A percentile compares a stretch with the other conserved stretches of the same genome.
Conservation (phyloP, 2,113 vertebrate species). For the Brienomyrus longianalis region DNA sequence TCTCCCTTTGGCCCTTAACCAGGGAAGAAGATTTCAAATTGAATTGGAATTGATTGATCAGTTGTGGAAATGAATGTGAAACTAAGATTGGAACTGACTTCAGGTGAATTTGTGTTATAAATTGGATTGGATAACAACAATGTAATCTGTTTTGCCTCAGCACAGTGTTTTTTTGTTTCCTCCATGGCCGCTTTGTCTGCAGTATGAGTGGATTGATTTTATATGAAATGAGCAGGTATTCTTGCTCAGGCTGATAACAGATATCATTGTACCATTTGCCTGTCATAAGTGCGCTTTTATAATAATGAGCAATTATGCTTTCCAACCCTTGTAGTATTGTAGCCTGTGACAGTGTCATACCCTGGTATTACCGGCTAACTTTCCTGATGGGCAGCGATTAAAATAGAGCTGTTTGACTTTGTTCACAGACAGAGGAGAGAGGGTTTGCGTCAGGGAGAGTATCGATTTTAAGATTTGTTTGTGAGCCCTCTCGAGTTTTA, state of each 20-base stretch:
- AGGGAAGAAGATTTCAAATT: conserved; percentile 6
- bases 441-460: conserved; percentile 3
- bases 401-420: background rate
- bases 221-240: background rate
- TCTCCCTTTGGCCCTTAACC: conserved; percentile 10
- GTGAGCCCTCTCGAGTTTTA: conserved; percentile 21
- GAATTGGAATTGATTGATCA: conserved; percentile 23
- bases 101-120: conserved; percentile 7
- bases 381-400: background rate
- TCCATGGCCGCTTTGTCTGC: background rate
- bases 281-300: background rate
- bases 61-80: conserved; percentile 14
- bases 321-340: background rate
- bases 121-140: background rate
- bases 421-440: conserved; percentile 10
- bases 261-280: background rate
- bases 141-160: background rate
- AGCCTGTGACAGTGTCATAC: background rate
- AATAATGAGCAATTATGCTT: background rate
- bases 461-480: conserved; percentile 25
- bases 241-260: background rate
- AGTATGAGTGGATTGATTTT: background rate
- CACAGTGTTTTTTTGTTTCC: background rate
- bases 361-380: background rate
- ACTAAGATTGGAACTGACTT: conserved; percentile 7